These are phyloP conservation scores for Chaenodraco wilsoni DNA, from an alignment of 2,797 vertebrate genomes.

Conservation along the genomic window DNA sequence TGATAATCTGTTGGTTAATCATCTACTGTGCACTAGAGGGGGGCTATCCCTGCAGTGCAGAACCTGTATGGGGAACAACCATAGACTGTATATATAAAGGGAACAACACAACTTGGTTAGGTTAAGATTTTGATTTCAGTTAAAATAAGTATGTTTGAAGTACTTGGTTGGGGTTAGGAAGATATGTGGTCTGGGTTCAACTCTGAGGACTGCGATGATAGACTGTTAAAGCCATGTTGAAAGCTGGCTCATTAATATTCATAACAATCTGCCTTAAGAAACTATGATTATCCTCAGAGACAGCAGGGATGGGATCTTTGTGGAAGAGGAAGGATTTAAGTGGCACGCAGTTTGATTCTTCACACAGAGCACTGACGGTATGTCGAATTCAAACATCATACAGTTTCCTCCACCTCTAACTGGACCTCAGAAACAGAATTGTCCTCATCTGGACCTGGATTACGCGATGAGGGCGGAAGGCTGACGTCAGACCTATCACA, in stretches of 20 bases:
- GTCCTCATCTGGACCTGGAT: slow-evolving; percentile 6
- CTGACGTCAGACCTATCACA: slow-evolving; percentile 4
- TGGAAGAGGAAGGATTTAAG: slow-evolving; percentile 18
- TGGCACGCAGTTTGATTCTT: slow-evolving; percentile 19
- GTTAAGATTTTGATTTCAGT: too few species aligned
- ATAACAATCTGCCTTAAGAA: slow-evolving; percentile 38
- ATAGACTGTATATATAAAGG: too few species aligned
- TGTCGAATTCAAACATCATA: slow-evolving; percentile 6
- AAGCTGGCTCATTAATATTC: slow-evolving; percentile 51
- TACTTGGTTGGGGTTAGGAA: too few species aligned
- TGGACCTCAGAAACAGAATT: neutral
- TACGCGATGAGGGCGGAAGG: slow-evolving; percentile 12
- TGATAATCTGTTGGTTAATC: too few species aligned
- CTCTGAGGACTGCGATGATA: neutral
- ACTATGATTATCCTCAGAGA: slow-evolving; percentile 29
- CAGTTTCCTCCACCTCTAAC: neutral
- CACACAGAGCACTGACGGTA: slow-evolving; percentile 6
- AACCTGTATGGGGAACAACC: too few species aligned
- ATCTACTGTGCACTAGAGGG: too few species aligned
- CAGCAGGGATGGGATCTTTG: slow-evolving; percentile 32
- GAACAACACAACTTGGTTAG: too few species aligned
- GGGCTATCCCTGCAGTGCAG: too few species aligned
- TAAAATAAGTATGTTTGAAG: too few species aligned
- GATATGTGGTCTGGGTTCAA: neutral
- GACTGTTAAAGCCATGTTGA: slow-evolving; percentile 21